These are phyloP conservation scores for Catonia carolina DNA, from an alignment of 2,888 invertebrate genomes.

Conservation along the genomic window DNA sequence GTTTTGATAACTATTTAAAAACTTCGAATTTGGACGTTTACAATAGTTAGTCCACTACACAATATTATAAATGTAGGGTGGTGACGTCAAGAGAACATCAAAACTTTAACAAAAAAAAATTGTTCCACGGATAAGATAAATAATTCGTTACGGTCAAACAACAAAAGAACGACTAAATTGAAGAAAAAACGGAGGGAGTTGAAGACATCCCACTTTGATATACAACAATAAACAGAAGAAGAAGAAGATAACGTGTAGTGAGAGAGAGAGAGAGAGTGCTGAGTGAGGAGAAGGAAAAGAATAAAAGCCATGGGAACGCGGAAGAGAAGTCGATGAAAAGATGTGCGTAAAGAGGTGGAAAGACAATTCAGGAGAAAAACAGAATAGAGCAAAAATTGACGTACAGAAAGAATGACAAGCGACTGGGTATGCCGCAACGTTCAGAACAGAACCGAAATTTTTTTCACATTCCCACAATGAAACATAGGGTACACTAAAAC, in stretches of 20 bases:
- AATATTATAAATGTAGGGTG: too few species aligned
- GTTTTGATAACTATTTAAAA: too few species aligned
- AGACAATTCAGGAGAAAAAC: background rate
- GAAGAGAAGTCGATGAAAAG: background rate
- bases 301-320: background rate
- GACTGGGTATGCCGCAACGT: too few species aligned
- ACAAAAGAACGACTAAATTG: background rate
- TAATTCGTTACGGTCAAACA: too few species aligned
- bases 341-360: background rate
- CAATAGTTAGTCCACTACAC: too few species aligned
- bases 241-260: background rate
- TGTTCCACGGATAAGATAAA: too few species aligned
- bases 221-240: background rate
- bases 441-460: too few species aligned
- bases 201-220: background rate
- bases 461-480: too few species aligned
- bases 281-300: background rate
- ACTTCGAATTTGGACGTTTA: too few species aligned
- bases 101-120: too few species aligned
- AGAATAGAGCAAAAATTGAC: background rate
- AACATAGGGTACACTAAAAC: too few species aligned
- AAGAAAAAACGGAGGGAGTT: background rate
- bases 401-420: background rate
- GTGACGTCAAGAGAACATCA: too few species aligned
- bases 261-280: background rate